Conservation (phyloP, 2,113 vertebrate species). For the Aspiorhynchus laticeps region DNA sequence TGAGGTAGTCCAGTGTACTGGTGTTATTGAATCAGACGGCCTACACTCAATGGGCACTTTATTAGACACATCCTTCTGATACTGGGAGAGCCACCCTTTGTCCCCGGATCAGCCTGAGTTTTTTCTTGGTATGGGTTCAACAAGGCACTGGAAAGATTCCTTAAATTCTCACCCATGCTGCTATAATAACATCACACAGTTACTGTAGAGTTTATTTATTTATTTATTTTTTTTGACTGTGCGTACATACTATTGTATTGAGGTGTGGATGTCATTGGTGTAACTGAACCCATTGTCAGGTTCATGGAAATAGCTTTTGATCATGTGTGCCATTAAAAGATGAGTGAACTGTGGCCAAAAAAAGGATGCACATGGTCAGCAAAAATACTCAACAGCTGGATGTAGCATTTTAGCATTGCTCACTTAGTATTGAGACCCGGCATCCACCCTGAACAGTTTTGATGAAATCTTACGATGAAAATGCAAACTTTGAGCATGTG, state of each 20-base stretch:
- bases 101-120: background rate
- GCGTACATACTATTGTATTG: background rate
- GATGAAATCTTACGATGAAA: too few relatives aligned
- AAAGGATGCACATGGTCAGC: too few relatives aligned
- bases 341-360: background rate
- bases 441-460: too few relatives aligned
- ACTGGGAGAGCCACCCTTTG: background rate
- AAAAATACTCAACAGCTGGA: too few relatives aligned
- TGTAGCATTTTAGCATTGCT: too few relatives aligned
- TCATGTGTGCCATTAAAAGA: too few relatives aligned
- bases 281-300: too few relatives aligned
- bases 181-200: background rate
- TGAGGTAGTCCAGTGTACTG: background rate
- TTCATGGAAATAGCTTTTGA: too few relatives aligned
- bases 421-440: too few relatives aligned
- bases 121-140: background rate
- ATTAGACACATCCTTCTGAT: background rate
- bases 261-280: too few relatives aligned
- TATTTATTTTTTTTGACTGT: background rate
- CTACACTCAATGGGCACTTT: background rate
- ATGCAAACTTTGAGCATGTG: too few relatives aligned
- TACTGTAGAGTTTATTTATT: background rate
- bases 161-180: background rate
- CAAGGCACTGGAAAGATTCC: background rate
- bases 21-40: background rate